A percentile compares a stretch with the other conserved stretches of the same genome.
phyloP scores from a whole-genome alignment of 2,888 invertebrate genomes.

The Lomographa bimaculata region DNA sequence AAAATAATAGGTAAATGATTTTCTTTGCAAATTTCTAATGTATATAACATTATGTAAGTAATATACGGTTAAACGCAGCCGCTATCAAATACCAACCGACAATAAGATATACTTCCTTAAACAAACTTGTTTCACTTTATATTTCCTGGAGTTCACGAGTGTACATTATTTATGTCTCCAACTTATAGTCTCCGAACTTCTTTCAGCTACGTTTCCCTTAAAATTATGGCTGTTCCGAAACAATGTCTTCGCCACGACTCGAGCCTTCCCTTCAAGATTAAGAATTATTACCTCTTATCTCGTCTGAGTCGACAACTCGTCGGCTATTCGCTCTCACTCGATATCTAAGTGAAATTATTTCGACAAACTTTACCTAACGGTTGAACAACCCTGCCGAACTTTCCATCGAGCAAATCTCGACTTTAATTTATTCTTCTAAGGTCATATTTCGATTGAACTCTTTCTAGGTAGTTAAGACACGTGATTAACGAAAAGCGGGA shows the following conservation, averaged over 20 bases:
- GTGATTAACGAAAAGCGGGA: slow-evolving; percentile 79
- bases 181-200: slow-evolving; percentile 42
- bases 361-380: slow-evolving; percentile 72
- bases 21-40: too few relatives aligned
- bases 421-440: slow-evolving; percentile 41
- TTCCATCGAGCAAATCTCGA: slow-evolving; percentile 39
- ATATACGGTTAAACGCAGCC: too few relatives aligned
- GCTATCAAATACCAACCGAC: neutral
- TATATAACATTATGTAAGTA: too few relatives aligned
- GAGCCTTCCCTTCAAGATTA: slow-evolving; percentile 61
- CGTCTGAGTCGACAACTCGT: slow-evolving; percentile 67
- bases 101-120: slow-evolving; percentile 9
- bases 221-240: slow-evolving; percentile 62
- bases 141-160: slow-evolving; percentile 16
- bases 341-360: slow-evolving; percentile 77
- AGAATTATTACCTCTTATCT: slow-evolving; percentile 78
- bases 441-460: slow-evolving; percentile 38
- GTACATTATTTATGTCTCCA: slow-evolving; percentile 34
- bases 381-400: slow-evolving; percentile 52
- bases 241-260: slow-evolving; percentile 46
- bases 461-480: slow-evolving; percentile 55
- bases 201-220: slow-evolving; percentile 46
- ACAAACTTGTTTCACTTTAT: slow-evolving; percentile 16
- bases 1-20: too few relatives aligned
- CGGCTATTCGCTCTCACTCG: slow-evolving; percentile 64